A percentile compares a stretch with the other conserved stretches of the same genome.
phyloP scores from a whole-genome alignment of 92 coral and sea anemone genomes.

The Virgularia gustaviana region DNA sequence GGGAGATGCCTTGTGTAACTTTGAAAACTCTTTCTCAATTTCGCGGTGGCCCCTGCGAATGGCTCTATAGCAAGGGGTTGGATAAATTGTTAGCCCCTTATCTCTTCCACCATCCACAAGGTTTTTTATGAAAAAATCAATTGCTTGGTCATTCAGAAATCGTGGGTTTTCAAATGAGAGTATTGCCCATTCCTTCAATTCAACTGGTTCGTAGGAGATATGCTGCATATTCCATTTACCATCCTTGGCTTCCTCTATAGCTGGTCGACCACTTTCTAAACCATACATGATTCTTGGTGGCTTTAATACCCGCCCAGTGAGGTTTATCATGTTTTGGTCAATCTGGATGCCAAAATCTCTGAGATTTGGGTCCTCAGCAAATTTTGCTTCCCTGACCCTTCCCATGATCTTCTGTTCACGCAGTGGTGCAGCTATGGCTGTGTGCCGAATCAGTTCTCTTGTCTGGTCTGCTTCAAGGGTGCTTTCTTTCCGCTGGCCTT shows the following conservation, averaged over 20 bases:
- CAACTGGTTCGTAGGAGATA: conserved; percentile 32
- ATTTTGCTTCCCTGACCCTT: conserved; percentile 49
- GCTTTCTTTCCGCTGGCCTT: conserved; percentile 50
- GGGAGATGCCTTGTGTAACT: background rate
- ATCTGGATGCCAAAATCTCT: conserved; percentile 58
- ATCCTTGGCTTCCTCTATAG: conserved; percentile 44
- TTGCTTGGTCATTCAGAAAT: background rate
- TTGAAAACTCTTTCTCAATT: conserved; percentile 32
- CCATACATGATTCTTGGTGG: conserved; percentile 65
- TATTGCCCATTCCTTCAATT: conserved; percentile 59
- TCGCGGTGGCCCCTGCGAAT: background rate
- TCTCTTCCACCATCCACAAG: background rate
- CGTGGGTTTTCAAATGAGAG: conserved; percentile 52
- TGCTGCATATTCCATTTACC: conserved; percentile 81
- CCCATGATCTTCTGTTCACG: conserved; percentile 47
- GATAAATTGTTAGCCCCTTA: background rate
- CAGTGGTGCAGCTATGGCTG: conserved; percentile 64
- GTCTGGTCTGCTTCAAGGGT: conserved; percentile 65
- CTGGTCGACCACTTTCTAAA: background rate
- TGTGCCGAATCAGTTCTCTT: conserved; percentile 65
- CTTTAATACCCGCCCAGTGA: conserved; percentile 66
- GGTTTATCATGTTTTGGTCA: conserved; percentile 60
- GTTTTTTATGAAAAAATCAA: background rate
- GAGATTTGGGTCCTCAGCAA: conserved; percentile 31
- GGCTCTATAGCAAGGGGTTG: background rate